Evolutionary conservation across 2,888 invertebrate genomes (phyloP).

Genomic region (Venusia cambrica): DNA sequence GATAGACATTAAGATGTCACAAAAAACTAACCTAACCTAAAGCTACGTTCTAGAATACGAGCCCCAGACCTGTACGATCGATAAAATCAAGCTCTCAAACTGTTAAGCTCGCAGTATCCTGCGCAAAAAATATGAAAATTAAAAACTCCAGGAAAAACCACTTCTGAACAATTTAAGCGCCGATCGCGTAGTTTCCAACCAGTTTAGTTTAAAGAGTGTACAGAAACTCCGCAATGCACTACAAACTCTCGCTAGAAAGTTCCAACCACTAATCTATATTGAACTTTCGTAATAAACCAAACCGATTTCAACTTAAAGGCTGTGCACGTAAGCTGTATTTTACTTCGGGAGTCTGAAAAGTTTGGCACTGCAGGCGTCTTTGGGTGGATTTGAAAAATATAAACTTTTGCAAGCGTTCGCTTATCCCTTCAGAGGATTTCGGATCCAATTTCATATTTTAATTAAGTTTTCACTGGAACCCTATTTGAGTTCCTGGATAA

Average conservation of each 20-base stretch:
- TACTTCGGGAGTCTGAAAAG: conserved; percentile 20
- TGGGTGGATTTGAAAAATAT: conserved; percentile 26
- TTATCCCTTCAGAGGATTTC: conserved; percentile 11
- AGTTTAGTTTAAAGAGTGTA: conserved; percentile 52
- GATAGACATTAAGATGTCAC: too few species aligned
- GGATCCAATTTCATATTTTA: conserved; percentile 16
- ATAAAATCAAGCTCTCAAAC: too few species aligned
- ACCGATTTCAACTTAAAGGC: conserved; percentile 49
- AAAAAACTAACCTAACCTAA: too few species aligned
- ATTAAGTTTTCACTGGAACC: conserved; percentile 9
- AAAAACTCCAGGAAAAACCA: conserved; percentile 19
- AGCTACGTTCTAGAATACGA: too few species aligned
- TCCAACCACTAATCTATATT: conserved; percentile 57
- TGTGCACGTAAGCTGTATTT: conserved; percentile 36
- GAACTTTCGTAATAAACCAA: conserved; percentile 48
- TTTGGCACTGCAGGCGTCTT: conserved; percentile 19
- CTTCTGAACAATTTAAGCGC: conserved; percentile 40
- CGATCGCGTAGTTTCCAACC: conserved; percentile 51
- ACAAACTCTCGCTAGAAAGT: conserved; percentile 48
- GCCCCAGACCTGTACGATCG: too few species aligned
- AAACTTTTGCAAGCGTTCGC: conserved; percentile 21
- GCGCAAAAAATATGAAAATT: conserved; percentile 12
- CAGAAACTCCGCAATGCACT: conserved; percentile 48
- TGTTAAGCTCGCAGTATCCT: too few species aligned
- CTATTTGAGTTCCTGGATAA: too few species aligned